Conservation (phyloP, 2,797 vertebrate genomes). For the Salmo trutta region DNA sequence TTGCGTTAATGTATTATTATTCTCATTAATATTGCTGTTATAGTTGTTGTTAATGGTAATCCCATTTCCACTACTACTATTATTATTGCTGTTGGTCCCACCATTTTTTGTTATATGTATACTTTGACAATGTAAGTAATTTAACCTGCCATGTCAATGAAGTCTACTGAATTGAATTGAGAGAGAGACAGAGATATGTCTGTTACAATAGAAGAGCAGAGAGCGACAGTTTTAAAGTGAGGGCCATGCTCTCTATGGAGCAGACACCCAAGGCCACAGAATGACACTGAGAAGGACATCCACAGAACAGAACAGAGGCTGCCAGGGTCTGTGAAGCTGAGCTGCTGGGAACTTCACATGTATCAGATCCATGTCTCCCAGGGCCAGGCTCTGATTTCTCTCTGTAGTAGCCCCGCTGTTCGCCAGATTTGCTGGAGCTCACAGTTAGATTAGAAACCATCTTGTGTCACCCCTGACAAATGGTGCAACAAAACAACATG, state of each 20-base stretch:
- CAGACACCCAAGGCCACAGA: conserved; percentile 1
- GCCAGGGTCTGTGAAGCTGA: not conserved
- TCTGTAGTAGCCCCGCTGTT: not conserved
- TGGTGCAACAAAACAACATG: not conserved
- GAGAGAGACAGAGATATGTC: not conserved
- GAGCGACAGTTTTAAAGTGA: not conserved
- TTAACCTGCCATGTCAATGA: no score
- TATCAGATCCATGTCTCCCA: not conserved
- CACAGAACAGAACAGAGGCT: not conserved
- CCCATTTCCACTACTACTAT: no score
- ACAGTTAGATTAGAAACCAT: not conserved
- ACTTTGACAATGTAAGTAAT: no score
- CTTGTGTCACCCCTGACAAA: not conserved
- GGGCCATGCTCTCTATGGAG: not conserved
- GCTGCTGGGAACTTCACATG: not conserved
- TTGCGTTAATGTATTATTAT: no score
- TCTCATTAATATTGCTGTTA: no score
- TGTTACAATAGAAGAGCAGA: not conserved
- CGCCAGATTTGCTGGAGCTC: not conserved
- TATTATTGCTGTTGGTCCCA: no score
- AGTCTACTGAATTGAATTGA: no score
- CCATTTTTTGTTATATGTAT: no score
- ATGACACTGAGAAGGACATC: not conserved
- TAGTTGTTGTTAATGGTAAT: no score
- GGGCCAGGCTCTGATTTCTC: not conserved